Conservation (phyloP, 1,140 invertebrate species). For the Vanessa tameamea region DNA sequence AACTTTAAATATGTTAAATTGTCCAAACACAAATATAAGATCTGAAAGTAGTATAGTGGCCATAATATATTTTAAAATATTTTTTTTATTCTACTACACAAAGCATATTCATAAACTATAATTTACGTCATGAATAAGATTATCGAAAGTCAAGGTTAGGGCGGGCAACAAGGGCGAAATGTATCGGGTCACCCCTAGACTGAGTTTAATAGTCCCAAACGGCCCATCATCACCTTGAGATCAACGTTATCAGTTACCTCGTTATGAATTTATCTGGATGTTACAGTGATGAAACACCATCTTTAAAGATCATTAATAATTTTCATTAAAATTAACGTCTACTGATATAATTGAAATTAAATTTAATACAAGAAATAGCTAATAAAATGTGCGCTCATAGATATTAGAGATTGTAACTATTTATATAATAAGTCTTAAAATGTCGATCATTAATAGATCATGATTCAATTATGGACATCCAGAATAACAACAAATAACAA, state of each 20-base stretch:
- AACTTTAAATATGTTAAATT: too few relatives aligned
- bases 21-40: too few relatives aligned
- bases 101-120: background rate
- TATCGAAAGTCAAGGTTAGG: conserved; percentile 9
- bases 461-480: too few relatives aligned
- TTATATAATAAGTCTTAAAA: too few relatives aligned
- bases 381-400: too few relatives aligned
- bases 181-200: conserved; percentile 12
- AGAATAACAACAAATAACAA: too few relatives aligned
- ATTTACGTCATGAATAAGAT: background rate
- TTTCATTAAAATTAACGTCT: background rate
- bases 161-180: conserved; percentile 10
- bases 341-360: too few relatives aligned
- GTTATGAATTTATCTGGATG: conserved; percentile 7
- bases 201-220: conserved; percentile 25
- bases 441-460: too few relatives aligned
- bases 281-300: background rate
- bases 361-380: too few relatives aligned
- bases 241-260: conserved; percentile 13
- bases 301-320: background rate
- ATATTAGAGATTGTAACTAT: too few relatives aligned
- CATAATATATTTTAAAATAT: too few relatives aligned
- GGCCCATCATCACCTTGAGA: conserved; percentile 21
- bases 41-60: too few relatives aligned
- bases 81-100: background rate